Percentiles rank a stretch among this genome's conserved stretches.
Conservation (phyloP, 2,113 vertebrate genomes). For the Triplophysa rosa region DNA sequence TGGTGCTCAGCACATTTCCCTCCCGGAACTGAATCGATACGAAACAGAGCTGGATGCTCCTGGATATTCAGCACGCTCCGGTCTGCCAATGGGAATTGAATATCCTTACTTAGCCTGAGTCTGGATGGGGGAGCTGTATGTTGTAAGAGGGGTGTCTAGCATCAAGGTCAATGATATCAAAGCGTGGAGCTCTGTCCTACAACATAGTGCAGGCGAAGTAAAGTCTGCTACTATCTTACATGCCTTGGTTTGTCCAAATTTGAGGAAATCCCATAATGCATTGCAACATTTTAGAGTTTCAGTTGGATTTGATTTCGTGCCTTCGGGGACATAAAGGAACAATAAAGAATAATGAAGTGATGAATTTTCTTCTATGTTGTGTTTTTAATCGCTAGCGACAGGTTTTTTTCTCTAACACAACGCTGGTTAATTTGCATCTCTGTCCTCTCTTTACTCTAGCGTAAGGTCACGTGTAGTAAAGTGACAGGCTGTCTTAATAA, state of each 20-base stretch:
- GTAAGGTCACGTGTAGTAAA: not conserved
- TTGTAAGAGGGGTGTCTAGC: constrained; percentile 4
- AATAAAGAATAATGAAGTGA: no score
- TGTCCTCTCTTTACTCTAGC: not conserved
- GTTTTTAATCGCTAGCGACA: not conserved
- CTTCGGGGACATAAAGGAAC: no score
- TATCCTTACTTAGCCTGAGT: constrained; percentile 9
- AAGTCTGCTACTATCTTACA: not conserved
- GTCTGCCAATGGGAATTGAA: constrained; percentile 33
- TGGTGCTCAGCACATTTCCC: constrained; percentile 44
- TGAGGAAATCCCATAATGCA: not conserved
- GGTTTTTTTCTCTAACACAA: not conserved
- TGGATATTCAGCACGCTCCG: constrained; percentile 26
- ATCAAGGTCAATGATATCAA: constrained; percentile 27
- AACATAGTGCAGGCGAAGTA: not conserved
- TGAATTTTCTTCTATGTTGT: not conserved
- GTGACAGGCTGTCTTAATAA: not conserved
- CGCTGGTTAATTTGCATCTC: not conserved
- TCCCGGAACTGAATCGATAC: constrained; percentile 48
- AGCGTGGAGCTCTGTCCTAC: not conserved
- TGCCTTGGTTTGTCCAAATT: not conserved
- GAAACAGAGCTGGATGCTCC: constrained; percentile 19
- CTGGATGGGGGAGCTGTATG: not conserved
- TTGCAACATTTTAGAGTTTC: not conserved
- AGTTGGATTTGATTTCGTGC: no score